Conservation (phyloP, 1,140 invertebrate genomes). For the Myzus persicae region DNA sequence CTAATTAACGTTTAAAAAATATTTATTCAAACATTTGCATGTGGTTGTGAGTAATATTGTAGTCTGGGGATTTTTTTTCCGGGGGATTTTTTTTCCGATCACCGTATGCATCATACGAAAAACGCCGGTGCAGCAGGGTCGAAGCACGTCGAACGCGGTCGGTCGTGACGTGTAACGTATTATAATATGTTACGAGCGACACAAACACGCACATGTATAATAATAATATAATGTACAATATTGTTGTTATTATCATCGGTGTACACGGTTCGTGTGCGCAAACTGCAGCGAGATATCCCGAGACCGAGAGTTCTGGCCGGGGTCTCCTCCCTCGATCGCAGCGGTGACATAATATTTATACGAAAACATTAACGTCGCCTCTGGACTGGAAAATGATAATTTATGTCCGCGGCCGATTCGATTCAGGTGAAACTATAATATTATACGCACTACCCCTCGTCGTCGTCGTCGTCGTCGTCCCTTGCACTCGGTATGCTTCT, state of each 20-base stretch:
- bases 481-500: background rate
- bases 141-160: background rate
- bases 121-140: background rate
- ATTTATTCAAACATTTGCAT: too few species aligned
- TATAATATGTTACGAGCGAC: too few species aligned
- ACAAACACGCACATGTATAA: background rate
- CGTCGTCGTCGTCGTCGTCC: too few species aligned
- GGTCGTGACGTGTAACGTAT: background rate
- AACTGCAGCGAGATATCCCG: background rate
- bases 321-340: background rate
- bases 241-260: background rate
- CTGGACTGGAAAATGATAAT: constrained; percentile 57
- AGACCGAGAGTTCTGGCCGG: background rate
- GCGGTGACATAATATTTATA: constrained; percentile 57
- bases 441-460: background rate
- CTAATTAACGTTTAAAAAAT: too few species aligned
- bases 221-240: background rate
- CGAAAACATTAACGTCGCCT: constrained; percentile 54
- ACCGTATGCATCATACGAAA: background rate
- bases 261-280: background rate
- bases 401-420: constrained; percentile 46
- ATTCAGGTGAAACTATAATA: constrained; percentile 37
- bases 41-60: too few species aligned
- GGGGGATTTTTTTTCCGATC: too few species aligned
- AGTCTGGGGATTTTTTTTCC: too few species aligned